Evolutionary conservation across 2,888 invertebrate species (phyloP).

Genomic region (Cephus spinipes): DNA sequence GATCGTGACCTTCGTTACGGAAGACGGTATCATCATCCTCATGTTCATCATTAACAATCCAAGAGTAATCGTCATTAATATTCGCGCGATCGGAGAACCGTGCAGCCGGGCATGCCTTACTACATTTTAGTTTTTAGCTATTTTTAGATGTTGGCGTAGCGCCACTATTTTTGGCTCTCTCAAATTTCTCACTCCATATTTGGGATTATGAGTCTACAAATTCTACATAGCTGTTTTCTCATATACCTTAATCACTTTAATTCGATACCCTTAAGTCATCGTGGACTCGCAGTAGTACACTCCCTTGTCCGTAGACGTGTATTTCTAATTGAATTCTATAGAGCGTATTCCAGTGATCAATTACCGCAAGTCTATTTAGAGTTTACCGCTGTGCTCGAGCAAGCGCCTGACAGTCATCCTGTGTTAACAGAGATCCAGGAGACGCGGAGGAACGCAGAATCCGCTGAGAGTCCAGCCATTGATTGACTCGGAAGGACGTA

Average conservation of each 20-base stretch:
- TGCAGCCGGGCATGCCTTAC: conserved; percentile 52
- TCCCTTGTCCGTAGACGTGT: background rate
- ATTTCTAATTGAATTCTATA: background rate
- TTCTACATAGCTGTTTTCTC: conserved; percentile 20
- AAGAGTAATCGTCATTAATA: background rate
- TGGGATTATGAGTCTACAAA: conserved; percentile 53
- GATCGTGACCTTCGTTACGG: background rate
- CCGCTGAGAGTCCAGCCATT: background rate
- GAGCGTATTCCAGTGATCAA: background rate
- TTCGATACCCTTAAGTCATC: background rate
- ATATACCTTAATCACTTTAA: background rate
- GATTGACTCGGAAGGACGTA: background rate
- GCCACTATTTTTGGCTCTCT: conserved; percentile 66
- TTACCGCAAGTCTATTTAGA: background rate
- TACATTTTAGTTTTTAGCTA: conserved; percentile 64
- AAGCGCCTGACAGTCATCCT: background rate
- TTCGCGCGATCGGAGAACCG: conserved; percentile 49
- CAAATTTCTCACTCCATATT: conserved; percentile 66
- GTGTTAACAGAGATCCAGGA: background rate
- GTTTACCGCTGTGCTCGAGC: background rate
- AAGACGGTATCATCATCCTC: background rate
- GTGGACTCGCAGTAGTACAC: background rate
- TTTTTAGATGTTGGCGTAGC: conserved; percentile 61
- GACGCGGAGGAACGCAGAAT: background rate
- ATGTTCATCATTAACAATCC: background rate